Percentiles rank a stretch among this genome's conserved stretches.
phyloP scores from a whole-genome alignment of 2,888 invertebrate genomes.

The Lycocerus yunnanus region DNA sequence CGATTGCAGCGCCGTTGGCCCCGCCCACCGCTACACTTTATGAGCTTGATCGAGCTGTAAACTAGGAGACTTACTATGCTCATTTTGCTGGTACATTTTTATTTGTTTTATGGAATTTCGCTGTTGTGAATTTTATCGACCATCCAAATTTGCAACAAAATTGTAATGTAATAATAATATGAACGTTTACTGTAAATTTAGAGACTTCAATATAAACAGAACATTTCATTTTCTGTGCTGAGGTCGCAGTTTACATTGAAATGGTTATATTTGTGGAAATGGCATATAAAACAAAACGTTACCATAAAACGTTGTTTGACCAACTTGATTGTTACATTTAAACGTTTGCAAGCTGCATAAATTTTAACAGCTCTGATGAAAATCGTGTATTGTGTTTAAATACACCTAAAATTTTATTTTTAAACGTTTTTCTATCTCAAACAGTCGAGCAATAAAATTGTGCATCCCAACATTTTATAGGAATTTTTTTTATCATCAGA shows the following conservation, averaged over 20 bases:
- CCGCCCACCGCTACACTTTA: neutral
- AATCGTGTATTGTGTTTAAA: neutral
- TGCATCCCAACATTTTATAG: neutral
- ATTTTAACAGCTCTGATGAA: neutral
- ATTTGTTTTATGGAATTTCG: neutral
- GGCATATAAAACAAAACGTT: conserved; percentile 8
- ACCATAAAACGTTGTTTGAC: conserved; percentile 4
- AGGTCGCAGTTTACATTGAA: conserved; percentile 6
- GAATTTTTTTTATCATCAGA: neutral
- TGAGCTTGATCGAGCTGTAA: neutral
- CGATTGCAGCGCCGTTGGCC: neutral
- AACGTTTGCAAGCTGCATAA: conserved; percentile 1
- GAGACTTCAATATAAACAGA: neutral
- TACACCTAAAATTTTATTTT: conserved; percentile 1
- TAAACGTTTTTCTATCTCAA: neutral
- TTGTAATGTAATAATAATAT: neutral
- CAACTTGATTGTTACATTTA: neutral
- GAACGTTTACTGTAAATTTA: neutral
- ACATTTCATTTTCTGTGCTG: neutral
- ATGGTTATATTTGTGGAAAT: conserved; percentile 5
- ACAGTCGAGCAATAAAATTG: neutral
- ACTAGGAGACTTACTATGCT: neutral
- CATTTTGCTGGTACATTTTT: neutral
- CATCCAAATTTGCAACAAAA: neutral
- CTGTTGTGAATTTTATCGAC: neutral